These are phyloP conservation scores for Hymenopus coronatus DNA, from an alignment of 2,888 invertebrate species.

Conservation along the genomic window DNA sequence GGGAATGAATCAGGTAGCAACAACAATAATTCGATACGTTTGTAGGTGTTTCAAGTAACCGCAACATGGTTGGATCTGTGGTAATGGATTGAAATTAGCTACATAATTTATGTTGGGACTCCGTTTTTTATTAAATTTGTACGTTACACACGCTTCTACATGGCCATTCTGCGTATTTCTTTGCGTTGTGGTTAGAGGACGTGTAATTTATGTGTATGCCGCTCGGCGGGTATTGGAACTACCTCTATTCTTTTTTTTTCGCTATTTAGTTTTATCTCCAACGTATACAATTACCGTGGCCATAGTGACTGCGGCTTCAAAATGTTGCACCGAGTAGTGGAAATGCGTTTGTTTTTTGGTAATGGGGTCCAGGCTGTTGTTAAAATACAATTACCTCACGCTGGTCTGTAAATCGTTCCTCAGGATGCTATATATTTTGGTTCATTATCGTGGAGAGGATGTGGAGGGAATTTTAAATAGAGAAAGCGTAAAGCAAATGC, in stretches of 20 bases:
- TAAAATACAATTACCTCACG: neutral
- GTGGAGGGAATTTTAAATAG: too few relatives aligned
- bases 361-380: neutral
- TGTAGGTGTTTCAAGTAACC: neutral
- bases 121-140: neutral
- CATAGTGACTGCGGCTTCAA: neutral
- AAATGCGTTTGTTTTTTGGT: neutral
- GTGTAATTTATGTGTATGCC: neutral
- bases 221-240: neutral
- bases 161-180: neutral
- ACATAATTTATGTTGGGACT: neutral
- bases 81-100: constrained; percentile 6
- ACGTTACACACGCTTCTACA: neutral
- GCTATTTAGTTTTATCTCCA: neutral
- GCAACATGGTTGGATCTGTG: neutral
- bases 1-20: neutral
- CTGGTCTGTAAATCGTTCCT: neutral
- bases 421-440: neutral
- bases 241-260: neutral
- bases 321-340: neutral
- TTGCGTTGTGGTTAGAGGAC: neutral
- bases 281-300: neutral
- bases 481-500: too few relatives aligned
- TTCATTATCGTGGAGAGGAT: too few relatives aligned
- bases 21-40: neutral